phyloP scores from a whole-genome alignment of 2,888 invertebrate genomes.

The Himalopsyche japonica region DNA sequence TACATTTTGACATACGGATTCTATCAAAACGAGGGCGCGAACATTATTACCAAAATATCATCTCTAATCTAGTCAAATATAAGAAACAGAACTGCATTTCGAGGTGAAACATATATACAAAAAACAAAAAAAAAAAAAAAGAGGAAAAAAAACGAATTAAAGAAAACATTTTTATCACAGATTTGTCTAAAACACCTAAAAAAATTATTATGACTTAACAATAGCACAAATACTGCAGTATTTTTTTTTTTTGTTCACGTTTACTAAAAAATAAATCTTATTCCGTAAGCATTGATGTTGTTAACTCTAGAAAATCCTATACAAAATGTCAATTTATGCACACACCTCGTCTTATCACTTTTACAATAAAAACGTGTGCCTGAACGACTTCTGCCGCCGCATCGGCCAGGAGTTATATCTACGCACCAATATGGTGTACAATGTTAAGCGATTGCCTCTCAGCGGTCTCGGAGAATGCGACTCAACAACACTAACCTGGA shows the following conservation, averaged over 20 bases:
- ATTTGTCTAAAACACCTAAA: constrained; percentile 44
- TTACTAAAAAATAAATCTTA: constrained; percentile 26
- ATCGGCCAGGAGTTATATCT: constrained; percentile 34
- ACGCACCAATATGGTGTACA: constrained; percentile 52
- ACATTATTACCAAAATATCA: constrained; percentile 26
- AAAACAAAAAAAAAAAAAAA: constrained; percentile 29
- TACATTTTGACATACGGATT: too few relatives aligned
- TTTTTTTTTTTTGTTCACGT: constrained; percentile 29
- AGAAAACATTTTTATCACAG: constrained; percentile 44
- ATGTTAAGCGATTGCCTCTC: constrained; percentile 32
- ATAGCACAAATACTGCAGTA: constrained; percentile 42
- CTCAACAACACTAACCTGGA: background rate
- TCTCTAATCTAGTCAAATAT: constrained; percentile 29
- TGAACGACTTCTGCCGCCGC: constrained; percentile 24
- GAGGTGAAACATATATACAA: constrained; percentile 31
- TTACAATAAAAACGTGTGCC: background rate
- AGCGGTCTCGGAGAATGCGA: background rate
- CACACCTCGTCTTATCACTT: constrained; percentile 18
- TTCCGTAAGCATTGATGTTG: constrained; percentile 10
- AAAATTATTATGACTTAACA: constrained; percentile 38
- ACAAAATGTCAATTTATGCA: background rate
- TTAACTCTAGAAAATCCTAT: constrained; percentile 7
- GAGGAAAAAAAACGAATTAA: background rate
- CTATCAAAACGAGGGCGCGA: too few relatives aligned
- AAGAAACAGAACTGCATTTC: constrained; percentile 20